phyloP scores from a whole-genome alignment of 2,888 invertebrate species.

The Acholoe squamosa region DNA sequence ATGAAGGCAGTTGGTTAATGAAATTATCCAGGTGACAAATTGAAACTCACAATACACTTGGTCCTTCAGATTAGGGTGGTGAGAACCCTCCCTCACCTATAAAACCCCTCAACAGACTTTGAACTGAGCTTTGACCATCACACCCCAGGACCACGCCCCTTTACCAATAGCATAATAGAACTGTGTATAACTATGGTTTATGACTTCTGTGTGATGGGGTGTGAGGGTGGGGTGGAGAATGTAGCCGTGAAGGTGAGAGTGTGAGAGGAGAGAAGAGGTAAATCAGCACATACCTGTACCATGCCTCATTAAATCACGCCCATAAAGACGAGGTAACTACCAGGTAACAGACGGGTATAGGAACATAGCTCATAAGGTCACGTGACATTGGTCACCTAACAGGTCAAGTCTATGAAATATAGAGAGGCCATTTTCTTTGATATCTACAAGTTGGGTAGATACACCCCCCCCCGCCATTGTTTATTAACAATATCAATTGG shows the following conservation, averaged over 20 bases:
- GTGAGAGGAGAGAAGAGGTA: background rate
- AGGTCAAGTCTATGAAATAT: background rate
- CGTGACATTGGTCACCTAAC: background rate
- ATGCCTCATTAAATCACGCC: background rate
- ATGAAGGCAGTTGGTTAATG: constrained; percentile 1
- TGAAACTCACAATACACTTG: background rate
- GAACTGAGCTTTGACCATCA: background rate
- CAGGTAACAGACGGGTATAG: background rate
- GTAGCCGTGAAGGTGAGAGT: background rate
- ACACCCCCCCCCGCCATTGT: no score
- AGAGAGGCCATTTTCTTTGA: background rate
- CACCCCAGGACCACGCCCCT: no score
- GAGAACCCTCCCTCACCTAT: background rate
- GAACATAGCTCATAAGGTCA: background rate
- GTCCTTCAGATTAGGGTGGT: background rate
- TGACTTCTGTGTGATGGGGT: background rate
- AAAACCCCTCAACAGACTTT: background rate
- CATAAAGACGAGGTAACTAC: background rate
- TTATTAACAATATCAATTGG: no score
- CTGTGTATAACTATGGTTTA: background rate
- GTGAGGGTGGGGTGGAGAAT: background rate
- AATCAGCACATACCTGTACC: no score
- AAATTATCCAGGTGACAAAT: constrained; percentile 49
- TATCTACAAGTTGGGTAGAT: no score
- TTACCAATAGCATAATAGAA: background rate